A percentile compares a stretch with the other conserved stretches of the same genome.
These are phyloP conservation scores for Morpho achilles DNA, from an alignment of 2,888 invertebrate genomes.

Conservation along the genomic window DNA sequence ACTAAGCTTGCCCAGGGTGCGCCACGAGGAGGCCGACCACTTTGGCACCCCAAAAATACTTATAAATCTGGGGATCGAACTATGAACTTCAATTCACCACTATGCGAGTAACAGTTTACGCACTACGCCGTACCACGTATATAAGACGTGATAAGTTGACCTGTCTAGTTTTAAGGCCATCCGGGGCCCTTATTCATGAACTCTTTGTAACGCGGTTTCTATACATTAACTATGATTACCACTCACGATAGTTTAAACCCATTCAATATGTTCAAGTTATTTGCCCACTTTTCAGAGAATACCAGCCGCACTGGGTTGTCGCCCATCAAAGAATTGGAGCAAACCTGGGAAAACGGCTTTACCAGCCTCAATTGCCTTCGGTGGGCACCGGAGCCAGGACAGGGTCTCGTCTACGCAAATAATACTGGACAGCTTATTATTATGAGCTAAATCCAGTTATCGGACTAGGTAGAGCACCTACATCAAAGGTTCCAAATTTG, in stretches of 20 bases:
- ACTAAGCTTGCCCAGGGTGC: too few species aligned
- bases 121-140: too few species aligned
- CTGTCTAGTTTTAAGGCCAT: too few species aligned
- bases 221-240: too few species aligned
- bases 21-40: too few species aligned
- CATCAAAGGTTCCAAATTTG: neutral
- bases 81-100: too few species aligned
- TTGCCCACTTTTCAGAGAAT: constrained; percentile 43
- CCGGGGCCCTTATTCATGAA: too few species aligned
- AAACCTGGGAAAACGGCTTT: constrained; percentile 81
- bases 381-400: constrained; percentile 90
- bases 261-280: neutral
- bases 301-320: constrained; percentile 62
- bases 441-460: constrained; percentile 68
- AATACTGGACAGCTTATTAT: constrained; percentile 90
- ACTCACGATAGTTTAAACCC: neutral
- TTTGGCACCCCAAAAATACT: too few species aligned
- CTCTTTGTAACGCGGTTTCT: too few species aligned
- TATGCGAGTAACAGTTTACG: too few species aligned
- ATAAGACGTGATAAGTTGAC: too few species aligned
- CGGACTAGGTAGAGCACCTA: neutral
- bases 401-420: constrained; percentile 91
- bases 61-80: too few species aligned
- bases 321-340: constrained; percentile 82
- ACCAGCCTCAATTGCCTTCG: constrained; percentile 90